phyloP scores from a whole-genome alignment of 2,113 vertebrate genomes.

The Tragelaphus imberbis region DNA sequence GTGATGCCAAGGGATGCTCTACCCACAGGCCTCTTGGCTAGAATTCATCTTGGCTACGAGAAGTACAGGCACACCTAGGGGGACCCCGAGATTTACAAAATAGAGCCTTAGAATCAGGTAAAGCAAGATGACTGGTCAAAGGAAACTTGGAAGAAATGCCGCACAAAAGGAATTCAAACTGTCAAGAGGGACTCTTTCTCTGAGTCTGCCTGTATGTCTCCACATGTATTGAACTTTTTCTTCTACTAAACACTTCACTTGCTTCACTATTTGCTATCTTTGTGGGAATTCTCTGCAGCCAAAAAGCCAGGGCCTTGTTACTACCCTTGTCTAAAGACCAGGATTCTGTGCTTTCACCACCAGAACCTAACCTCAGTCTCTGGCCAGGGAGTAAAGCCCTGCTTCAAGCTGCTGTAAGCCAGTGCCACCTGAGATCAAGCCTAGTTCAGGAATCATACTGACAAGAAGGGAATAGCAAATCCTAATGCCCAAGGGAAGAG shows the following conservation, averaged over 20 bases:
- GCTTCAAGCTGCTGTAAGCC: neutral
- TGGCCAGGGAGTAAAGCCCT: neutral
- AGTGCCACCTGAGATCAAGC: neutral
- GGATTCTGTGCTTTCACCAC: neutral
- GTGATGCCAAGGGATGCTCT: neutral
- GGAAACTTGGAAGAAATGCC: neutral
- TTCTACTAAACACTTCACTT: neutral
- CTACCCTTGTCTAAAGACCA: neutral
- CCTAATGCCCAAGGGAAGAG: neutral
- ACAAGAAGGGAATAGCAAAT: neutral
- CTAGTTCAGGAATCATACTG: neutral
- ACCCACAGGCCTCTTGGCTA: neutral
- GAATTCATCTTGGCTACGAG: neutral
- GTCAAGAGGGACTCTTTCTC: neutral
- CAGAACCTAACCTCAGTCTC: neutral
- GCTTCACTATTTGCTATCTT: neutral
- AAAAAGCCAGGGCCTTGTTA: neutral
- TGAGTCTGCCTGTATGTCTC: neutral
- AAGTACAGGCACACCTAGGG: neutral
- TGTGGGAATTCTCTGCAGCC: neutral
- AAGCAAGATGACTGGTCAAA: neutral
- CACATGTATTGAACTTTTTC: neutral
- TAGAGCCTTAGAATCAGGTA: neutral
- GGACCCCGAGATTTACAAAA: neutral
- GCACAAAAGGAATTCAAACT: neutral